Conservation (phyloP, 2,797 vertebrate species). For the Amazona finschi region DNA sequence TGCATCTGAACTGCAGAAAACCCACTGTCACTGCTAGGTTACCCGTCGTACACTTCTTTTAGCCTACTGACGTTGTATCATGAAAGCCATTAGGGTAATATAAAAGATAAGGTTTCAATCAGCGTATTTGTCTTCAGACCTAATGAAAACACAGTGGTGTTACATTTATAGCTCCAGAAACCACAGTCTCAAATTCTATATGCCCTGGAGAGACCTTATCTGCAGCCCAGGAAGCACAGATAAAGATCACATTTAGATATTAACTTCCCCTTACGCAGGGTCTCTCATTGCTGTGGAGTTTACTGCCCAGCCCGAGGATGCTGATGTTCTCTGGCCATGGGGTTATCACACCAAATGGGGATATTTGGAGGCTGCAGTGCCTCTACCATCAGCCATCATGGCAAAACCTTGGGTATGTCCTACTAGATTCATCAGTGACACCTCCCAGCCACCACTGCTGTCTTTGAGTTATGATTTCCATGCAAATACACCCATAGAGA, state of each 20-base stretch:
- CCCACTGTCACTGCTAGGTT: accelerated
- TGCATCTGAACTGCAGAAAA: background rate
- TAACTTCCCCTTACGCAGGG: background rate
- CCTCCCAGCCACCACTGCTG: background rate
- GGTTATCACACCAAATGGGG: background rate
- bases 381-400: background rate
- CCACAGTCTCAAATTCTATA: background rate
- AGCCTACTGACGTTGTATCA: background rate
- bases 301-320: accelerated
- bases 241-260: background rate
- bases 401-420: background rate
- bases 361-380: background rate
- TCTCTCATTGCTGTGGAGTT: accelerated
- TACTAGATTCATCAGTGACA: background rate
- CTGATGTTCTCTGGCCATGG: accelerated
- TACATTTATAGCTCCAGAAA: slow-evolving; percentile 33
- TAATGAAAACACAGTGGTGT: slow-evolving; percentile 43
- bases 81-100: background rate
- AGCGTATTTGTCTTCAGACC: background rate
- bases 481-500: accelerated
- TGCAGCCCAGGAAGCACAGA: slow-evolving; percentile 14
- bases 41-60: accelerated
- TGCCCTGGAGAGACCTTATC: slow-evolving; percentile 32
- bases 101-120: background rate
- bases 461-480: background rate